Evolutionary conservation across 2,113 vertebrate species (phyloP).

Genomic region (Ailuropoda melanoleuca): DNA sequence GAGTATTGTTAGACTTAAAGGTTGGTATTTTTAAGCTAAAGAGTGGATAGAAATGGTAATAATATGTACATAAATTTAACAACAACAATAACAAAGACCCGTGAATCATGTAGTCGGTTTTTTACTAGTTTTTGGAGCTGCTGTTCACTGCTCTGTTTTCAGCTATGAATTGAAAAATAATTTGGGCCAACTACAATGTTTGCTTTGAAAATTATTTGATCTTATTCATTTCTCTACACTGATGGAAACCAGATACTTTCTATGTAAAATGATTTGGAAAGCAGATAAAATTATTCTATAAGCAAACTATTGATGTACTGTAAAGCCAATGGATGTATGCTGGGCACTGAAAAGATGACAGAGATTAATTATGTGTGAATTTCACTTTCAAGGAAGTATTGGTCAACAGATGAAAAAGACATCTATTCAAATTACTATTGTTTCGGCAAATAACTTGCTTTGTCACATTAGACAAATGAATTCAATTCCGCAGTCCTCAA

Average conservation of each 20-base stretch:
- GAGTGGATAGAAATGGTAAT: conserved; percentile 1
- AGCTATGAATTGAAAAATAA: conserved; percentile 5
- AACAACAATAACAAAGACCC: not conserved
- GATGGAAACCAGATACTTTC: conserved; percentile 3
- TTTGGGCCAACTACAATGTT: not conserved
- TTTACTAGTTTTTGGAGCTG: not conserved
- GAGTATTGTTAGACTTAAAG: not conserved
- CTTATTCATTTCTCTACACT: conserved; percentile 14
- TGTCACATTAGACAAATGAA: not conserved
- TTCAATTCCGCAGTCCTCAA: not conserved
- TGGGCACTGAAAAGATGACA: not conserved
- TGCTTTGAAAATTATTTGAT: conserved; percentile 50
- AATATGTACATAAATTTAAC: not conserved
- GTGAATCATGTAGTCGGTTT: not conserved
- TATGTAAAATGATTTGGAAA: not conserved
- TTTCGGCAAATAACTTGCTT: not conserved
- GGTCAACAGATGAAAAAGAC: not conserved
- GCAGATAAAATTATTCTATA: conserved; percentile 9
- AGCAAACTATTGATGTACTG: not conserved
- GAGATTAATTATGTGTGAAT: not conserved
- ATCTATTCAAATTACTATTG: conserved; percentile 18
- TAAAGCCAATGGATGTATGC: not conserved
- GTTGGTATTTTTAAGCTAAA: conserved; percentile 51
- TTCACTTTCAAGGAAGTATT: conserved; percentile 18
- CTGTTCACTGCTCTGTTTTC: not conserved